Evolutionary conservation across 2,888 invertebrate genomes (phyloP), one percentile per base, ranked within the genome.

Genomic region (Calameuta filiformis): DNA sequence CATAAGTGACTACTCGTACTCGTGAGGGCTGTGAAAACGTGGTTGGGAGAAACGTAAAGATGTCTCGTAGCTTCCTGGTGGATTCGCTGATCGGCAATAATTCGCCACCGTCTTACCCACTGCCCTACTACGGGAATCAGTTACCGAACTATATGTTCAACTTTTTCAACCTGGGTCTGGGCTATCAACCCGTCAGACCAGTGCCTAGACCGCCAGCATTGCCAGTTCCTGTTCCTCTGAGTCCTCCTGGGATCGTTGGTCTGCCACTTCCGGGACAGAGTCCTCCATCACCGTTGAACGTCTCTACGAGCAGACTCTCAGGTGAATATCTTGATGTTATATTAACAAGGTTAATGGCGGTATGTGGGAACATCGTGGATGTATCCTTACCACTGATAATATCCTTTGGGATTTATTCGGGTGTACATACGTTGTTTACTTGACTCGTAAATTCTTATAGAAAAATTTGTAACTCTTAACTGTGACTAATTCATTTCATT

Each of bases 61-160:
- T 96, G 96, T 96, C 96, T 80, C 94, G 96, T 84, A 96, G 96
- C 83, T 97, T 97, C 89, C 91, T 96, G 78, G 96, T 97, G 88
- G 97, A 97, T 88, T 95, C 96, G 76, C 92, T 97, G 78, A 95
- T 97, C 83, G 95, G 94, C 92, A 94, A 93, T 87, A 94, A 88
- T 76, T 85, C 94, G 79, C 93, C 94, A 73, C 94, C 94, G 84
- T 89, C 91, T 31, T 90, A 90, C 77, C 89, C 89, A 33, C 56
- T 91, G 81, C 90, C 91, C 0, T 91, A 91, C 76, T 91, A 91
- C 78, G 88, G 89, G n/a, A 91, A 88, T 77, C 90, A 83, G 90
- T 92, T 91, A 92, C 94, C 89, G 82, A 92, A 83, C 83, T 91
- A 90, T 73, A 91, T 91, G 91, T 90, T 91, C 83, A 91, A 90